phyloP scores from a whole-genome alignment of 2,797 vertebrate genomes.

The Ispidina lecontei region DNA sequence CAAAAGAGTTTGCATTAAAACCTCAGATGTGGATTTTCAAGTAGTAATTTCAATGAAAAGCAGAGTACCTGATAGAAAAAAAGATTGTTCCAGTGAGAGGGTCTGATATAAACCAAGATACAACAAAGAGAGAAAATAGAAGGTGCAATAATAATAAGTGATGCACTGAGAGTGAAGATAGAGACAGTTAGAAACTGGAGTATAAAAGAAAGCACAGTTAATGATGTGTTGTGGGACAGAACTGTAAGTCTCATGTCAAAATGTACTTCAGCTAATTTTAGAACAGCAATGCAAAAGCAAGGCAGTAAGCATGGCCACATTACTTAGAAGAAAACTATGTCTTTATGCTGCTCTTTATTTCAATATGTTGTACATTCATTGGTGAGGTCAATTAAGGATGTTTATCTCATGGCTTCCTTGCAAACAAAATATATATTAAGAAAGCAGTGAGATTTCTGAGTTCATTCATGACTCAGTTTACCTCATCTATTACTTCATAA shows the following conservation, averaged over 20 bases:
- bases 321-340: background rate
- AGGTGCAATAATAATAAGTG: background rate
- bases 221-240: background rate
- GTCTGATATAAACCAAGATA: background rate
- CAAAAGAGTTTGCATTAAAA: background rate
- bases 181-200: background rate
- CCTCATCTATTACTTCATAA: background rate
- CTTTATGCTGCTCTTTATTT: background rate
- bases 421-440: background rate
- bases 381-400: background rate
- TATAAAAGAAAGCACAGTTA: background rate
- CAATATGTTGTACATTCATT: background rate
- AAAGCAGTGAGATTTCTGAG: background rate
- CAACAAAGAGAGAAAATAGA: background rate
- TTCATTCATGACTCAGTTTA: background rate
- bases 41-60: constrained; percentile 19
- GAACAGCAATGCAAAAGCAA: background rate
- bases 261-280: background rate
- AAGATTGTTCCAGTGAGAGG: background rate
- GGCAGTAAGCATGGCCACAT: background rate
- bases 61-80: background rate
- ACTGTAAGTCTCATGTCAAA: background rate
- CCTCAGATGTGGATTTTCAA: background rate
- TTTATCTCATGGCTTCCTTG: background rate
- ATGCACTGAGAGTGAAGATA: background rate